Conservation (phyloP, 2,113 vertebrate genomes). For the Lichenostomus cassidix region DNA sequence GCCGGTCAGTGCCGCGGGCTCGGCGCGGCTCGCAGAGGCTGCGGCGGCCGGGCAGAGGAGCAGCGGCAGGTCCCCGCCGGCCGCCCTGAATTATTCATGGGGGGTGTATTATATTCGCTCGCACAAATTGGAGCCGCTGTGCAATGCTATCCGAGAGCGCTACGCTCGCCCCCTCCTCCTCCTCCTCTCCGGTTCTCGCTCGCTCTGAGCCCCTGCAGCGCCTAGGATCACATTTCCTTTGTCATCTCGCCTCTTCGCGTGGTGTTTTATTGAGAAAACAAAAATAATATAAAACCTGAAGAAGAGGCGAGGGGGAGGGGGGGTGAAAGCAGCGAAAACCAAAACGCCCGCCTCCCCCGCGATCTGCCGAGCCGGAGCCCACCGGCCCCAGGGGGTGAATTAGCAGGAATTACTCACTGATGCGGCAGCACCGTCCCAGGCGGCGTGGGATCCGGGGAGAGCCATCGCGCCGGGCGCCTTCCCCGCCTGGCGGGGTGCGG, state of each 20-base stretch:
- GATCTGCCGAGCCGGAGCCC: too few relatives aligned
- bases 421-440: not conserved
- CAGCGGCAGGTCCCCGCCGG: conserved; percentile 72
- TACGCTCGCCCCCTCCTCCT: conserved; percentile 52
- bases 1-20: not conserved
- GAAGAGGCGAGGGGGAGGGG: too few relatives aligned
- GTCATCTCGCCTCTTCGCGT: conserved; percentile 73
- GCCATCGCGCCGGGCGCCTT: too few relatives aligned
- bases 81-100: conserved; percentile 78
- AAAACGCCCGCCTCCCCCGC: too few relatives aligned
- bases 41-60: conserved; percentile 41
- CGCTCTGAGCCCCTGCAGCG: conserved; percentile 72
- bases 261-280: conserved; percentile 36
- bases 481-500: too few relatives aligned
- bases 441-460: too few relatives aligned
- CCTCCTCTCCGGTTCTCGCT: conserved; percentile 50
- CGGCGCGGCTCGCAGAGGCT: not conserved
- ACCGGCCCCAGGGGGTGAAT: too few relatives aligned
- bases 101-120: conserved; percentile 74
- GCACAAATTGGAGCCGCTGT: conserved; percentile 71
- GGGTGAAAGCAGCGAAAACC: too few relatives aligned
- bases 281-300: conserved; percentile 6
- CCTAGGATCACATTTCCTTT: conserved; percentile 79
- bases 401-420: too few relatives aligned
- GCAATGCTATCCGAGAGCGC: conserved; percentile 74